A percentile compares a stretch with the other conserved stretches of the same genome.
These are phyloP conservation scores for Cepphus grylle DNA, from an alignment of 2,113 vertebrate genomes.

Conservation along the genomic window DNA sequence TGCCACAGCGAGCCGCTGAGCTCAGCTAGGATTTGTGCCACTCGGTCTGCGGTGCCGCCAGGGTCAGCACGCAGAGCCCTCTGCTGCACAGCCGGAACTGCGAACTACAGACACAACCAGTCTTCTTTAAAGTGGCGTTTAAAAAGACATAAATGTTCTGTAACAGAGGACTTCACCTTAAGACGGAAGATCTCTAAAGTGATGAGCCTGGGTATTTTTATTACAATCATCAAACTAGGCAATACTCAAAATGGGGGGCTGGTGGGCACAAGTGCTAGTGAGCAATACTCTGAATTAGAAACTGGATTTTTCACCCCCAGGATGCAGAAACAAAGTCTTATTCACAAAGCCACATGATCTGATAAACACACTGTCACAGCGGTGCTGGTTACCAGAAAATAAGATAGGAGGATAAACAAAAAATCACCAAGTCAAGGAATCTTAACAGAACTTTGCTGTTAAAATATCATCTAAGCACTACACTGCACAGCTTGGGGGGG, in stretches of 20 bases:
- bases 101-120: too few species aligned
- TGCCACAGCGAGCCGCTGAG: background rate
- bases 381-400: background rate
- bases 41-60: background rate
- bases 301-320: background rate
- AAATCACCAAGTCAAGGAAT: background rate
- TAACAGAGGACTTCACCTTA: background rate
- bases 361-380: background rate
- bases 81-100: background rate
- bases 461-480: background rate
- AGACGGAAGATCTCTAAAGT: rapidly evolving
- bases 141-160: rapidly evolving
- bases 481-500: background rate
- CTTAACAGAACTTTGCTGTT: background rate
- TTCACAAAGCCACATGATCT: background rate
- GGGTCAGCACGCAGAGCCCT: background rate
- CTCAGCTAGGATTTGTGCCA: background rate
- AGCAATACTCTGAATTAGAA: background rate
- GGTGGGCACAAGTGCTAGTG: background rate
- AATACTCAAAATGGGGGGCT: background rate
- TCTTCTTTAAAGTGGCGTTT: rapidly evolving
- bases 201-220: rapidly evolving
- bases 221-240: background rate
- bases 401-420: background rate
- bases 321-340: background rate